Base-by-base conservation (phyloP, 2,113 vertebrate genomes). In the Cariama cristata region DNA sequence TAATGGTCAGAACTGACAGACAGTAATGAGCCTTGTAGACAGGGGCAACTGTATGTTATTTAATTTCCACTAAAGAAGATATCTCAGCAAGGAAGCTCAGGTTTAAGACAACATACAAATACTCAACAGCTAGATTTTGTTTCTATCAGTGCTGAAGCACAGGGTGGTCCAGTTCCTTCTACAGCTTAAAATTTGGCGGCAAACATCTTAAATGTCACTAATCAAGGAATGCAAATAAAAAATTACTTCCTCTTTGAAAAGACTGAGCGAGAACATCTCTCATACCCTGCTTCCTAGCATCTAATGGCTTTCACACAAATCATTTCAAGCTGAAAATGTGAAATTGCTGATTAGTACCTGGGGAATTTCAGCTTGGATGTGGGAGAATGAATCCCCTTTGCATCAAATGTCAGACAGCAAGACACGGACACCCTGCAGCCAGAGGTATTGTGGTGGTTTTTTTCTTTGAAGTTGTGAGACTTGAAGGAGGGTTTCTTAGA, bases 1-100 rank as follows among this genome's bases (percentile, higher is more conserved):
- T 96, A 97, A 96, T 96, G 96, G 96, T 97, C 96, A 96, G 95
- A 96, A 87, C 87, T 94, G 95, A 97, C 90, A 97, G 94, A 97
- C 84, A 94, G 79, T 95, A 97, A 97, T 94, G 95, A 96, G 95
- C 69, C 93, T 94, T 94, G 91, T 94, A 96, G 95, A 96, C 81
- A 94, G 95, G 96, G 90, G 94, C 94, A 96, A 97, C 89, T 88
- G 79, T 83, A 94, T 71, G 91, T 96, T 93, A 97, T 95, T 96
- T 96, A 95, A 93, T 96, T 96, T 96, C 90, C 86, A 94, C 88
- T 93, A 76, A 95, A 94, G 91, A 83, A 97, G 93, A 92, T 82
- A 91, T 86, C 75, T 66, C 87, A 87, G 93, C 67, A 71, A 63
- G 62, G 81, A 91, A 93, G 59, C 42, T 93, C 81, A 76, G 59